Percentiles rank a stretch among this genome's conserved stretches.
These are phyloP conservation scores for Dendrolimus pini DNA, from an alignment of 2,888 invertebrate species.

Conservation along the genomic window DNA sequence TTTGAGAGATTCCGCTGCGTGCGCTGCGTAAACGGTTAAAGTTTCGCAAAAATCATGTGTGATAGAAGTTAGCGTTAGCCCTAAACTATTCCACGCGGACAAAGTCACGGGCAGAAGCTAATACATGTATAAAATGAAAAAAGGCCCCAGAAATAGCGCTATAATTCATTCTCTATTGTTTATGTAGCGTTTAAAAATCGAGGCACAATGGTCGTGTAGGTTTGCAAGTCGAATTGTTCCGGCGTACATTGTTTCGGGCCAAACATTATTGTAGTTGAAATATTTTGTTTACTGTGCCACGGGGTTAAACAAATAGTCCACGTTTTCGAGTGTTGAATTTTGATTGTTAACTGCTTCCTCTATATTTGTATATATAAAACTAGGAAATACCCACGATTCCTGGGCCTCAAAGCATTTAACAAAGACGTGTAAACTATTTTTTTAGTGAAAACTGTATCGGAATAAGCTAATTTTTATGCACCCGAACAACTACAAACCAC, in stretches of 20 bases:
- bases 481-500: no score
- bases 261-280: conserved; percentile 12
- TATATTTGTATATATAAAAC: background rate
- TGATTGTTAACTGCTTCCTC: background rate
- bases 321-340: background rate
- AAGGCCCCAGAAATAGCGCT: background rate
- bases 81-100: no score
- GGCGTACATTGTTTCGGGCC: conserved; percentile 1
- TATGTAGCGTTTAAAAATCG: background rate
- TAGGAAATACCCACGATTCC: background rate
- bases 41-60: no score
- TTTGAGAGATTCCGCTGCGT: no score
- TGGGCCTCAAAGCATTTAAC: no score
- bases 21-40: no score
- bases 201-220: background rate
- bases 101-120: no score
- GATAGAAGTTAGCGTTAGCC: no score
- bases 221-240: background rate
- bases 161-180: background rate
- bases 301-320: background rate
- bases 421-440: no score
- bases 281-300: conserved; percentile 9
- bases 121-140: background rate
- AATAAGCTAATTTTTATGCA: no score
- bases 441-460: no score